These are phyloP conservation scores for Sebastiscus tertius DNA, from an alignment of 2,797 vertebrate genomes.

Conservation along the genomic window DNA sequence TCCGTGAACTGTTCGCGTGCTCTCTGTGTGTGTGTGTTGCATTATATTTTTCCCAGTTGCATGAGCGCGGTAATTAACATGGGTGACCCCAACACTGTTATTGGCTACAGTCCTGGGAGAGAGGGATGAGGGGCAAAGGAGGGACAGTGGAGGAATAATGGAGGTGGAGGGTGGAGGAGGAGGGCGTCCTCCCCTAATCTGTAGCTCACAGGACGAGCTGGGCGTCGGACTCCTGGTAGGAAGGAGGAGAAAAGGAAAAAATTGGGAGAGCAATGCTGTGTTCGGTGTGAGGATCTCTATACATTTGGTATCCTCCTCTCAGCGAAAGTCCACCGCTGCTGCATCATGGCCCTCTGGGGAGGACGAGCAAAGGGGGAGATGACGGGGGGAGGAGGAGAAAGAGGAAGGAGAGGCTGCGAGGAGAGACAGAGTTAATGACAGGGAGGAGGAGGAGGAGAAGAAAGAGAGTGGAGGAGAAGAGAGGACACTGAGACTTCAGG, in stretches of 20 bases:
- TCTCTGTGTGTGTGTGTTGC: constrained; percentile 30
- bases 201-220: constrained; percentile 49
- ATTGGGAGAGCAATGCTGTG: constrained; percentile 3
- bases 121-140: constrained; percentile 52
- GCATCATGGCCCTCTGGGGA: constrained; percentile 73
- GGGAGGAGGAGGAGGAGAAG: constrained; percentile 11
- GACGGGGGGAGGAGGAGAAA: constrained; percentile 1
- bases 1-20: constrained; percentile 22
- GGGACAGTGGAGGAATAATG: constrained; percentile 38
- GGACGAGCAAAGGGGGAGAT: constrained; percentile 54
- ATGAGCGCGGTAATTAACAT: constrained; percentile 87
- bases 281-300: constrained; percentile 26
- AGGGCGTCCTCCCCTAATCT: constrained; percentile 57
- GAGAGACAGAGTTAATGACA: constrained; percentile 59
- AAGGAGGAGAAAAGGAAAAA: constrained; percentile 6
- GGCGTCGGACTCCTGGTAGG: not conserved
- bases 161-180: constrained; percentile 33
- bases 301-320: constrained; percentile 50
- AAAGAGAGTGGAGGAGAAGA: constrained; percentile 21
- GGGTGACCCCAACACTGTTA: constrained; percentile 85
- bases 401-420: constrained; percentile 18
- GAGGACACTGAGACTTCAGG: constrained; percentile 35
- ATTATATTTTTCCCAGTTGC: constrained; percentile 80
- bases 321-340: constrained; percentile 66
- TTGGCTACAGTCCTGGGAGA: constrained; percentile 72